Conservation (phyloP, 2,113 vertebrate genomes). For the Mus spicilegus region DNA sequence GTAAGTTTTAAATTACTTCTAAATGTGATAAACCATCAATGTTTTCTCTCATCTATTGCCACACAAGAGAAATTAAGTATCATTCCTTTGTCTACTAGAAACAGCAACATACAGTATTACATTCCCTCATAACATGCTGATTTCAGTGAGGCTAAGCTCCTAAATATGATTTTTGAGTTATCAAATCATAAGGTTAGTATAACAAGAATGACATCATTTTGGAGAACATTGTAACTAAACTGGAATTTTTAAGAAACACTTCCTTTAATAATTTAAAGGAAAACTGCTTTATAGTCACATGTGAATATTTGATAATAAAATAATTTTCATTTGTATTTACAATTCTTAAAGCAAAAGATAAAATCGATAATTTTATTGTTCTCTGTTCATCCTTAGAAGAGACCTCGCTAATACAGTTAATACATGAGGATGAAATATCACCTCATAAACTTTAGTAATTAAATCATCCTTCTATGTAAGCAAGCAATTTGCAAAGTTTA, state of each 20-base stretch:
- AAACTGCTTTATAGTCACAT: background rate
- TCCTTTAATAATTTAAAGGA: background rate
- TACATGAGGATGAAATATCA: background rate
- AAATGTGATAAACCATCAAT: no score
- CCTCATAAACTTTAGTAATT: slow-evolving; percentile 31
- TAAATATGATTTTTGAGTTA: background rate
- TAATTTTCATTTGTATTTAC: slow-evolving; percentile 11
- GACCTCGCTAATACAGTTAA: background rate
- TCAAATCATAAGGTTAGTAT: background rate
- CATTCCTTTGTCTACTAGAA: background rate
- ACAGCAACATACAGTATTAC: no score
- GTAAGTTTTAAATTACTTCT: background rate
- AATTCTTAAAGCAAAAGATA: background rate
- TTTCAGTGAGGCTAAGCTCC: background rate
- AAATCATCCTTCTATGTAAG: slow-evolving; percentile 30
- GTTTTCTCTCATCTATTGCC: background rate
- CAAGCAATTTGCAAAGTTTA: slow-evolving; percentile 12
- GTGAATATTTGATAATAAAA: background rate
- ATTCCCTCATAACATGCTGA: background rate
- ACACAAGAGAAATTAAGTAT: background rate
- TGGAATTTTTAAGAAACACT: background rate
- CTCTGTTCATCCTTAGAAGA: background rate
- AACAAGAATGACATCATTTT: background rate
- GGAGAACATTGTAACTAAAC: background rate
- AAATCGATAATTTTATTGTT: slow-evolving; percentile 31